A percentile compares a stretch with the other conserved stretches of the same genome.
These are phyloP conservation scores for Caenorhabditis remanei DNA, from an alignment of 1,140 invertebrate genomes.

Conservation along the genomic window DNA sequence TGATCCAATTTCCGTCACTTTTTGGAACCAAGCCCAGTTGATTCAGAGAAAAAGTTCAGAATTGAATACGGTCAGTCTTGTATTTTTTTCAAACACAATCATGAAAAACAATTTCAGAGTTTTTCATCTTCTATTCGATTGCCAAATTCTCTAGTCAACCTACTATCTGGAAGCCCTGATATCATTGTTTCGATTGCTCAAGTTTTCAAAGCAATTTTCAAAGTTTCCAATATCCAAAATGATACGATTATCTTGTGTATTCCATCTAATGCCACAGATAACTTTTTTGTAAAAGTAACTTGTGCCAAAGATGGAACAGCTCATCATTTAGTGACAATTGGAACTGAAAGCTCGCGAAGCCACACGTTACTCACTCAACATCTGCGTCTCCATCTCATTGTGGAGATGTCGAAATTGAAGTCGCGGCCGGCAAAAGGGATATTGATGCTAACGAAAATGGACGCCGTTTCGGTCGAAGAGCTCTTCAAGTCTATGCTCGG, in stretches of 20 bases:
- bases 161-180: conserved; percentile 26
- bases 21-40: background rate
- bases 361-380: conserved; percentile 29
- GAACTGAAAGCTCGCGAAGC: conserved; percentile 41
- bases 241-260: background rate
- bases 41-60: background rate
- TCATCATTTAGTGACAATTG: conserved; percentile 20
- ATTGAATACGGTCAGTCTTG: background rate
- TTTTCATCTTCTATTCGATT: background rate
- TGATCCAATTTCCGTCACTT: background rate
- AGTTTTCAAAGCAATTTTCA: conserved; percentile 21
- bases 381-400: conserved; percentile 40
- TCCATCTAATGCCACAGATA: background rate
- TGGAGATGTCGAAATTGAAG: conserved; percentile 52
- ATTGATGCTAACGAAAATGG: conserved; percentile 46
- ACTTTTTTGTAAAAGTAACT: background rate
- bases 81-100: no score
- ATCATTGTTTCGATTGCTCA: background rate
- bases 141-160: conserved; percentile 7
- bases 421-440: conserved; percentile 37
- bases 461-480: conserved; percentile 37
- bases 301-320: conserved; percentile 26
- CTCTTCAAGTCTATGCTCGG: conserved; percentile 24
- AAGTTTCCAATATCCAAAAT: conserved; percentile 3
- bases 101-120: background rate